These are phyloP conservation scores for Sapayoa aenigma DNA, from an alignment of 2,113 vertebrate species.

Conservation along the genomic window DNA sequence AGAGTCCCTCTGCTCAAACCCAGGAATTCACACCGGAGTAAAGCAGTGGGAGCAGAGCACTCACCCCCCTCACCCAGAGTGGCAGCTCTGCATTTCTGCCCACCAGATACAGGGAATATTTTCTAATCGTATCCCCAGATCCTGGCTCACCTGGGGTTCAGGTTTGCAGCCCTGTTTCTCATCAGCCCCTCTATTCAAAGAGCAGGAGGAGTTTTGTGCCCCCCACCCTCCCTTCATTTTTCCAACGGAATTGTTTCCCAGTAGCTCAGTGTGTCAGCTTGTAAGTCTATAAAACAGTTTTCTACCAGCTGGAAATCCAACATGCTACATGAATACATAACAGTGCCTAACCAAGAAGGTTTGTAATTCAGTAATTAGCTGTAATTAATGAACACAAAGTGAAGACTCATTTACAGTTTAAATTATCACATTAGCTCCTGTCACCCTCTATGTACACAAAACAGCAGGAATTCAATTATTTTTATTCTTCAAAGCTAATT, in stretches of 20 bases:
- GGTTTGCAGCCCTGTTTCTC: constrained; percentile 28
- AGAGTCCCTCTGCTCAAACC: background rate
- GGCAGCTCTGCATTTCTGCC: background rate
- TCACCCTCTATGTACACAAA: constrained; percentile 97
- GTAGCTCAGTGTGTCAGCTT: constrained; percentile 79
- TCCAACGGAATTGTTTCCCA: constrained; percentile 73
- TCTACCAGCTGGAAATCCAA: constrained; percentile 86
- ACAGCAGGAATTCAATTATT: constrained; percentile 99
- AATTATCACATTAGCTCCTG: constrained; percentile 99
- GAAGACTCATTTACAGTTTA: constrained; percentile 99
- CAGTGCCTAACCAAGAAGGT: constrained; percentile 87
- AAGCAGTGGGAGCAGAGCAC: background rate
- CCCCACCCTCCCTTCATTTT: constrained; percentile 48
- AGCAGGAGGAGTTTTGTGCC: background rate
- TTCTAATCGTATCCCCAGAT: constrained; percentile 36
- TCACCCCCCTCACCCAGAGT: background rate
- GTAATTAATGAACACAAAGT: constrained; percentile 99
- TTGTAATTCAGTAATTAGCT: constrained; percentile 98
- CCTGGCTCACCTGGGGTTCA: constrained; percentile 47
- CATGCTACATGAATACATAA: constrained; percentile 89
- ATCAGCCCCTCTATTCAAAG: constrained; percentile 35
- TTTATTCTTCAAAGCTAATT: constrained; percentile 95
- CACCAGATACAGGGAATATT: background rate
- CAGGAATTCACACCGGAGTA: background rate
- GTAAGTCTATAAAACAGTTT: constrained; percentile 84